phyloP scores from a whole-genome alignment of 2,113 vertebrate genomes.

The Hippocampus barbouri region DNA sequence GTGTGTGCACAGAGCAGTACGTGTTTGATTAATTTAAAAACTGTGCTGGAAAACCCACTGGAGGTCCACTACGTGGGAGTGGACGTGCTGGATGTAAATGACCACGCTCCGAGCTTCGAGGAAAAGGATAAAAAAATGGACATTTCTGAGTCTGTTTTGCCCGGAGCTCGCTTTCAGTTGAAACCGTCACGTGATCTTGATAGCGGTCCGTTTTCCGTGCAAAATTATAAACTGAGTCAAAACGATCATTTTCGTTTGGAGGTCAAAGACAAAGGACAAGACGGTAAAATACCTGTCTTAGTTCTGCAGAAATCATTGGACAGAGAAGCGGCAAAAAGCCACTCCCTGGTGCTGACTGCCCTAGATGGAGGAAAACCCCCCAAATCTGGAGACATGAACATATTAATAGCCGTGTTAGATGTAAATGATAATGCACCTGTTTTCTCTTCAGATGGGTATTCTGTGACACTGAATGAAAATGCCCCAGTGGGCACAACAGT shows the following conservation, averaged over 20 bases:
- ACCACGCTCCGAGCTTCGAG: slow-evolving; percentile 60
- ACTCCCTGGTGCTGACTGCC: slow-evolving; percentile 42
- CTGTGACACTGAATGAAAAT: slow-evolving; percentile 53
- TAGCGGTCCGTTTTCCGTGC: slow-evolving; percentile 44
- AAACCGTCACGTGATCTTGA: slow-evolving; percentile 56
- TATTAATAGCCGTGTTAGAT: slow-evolving; percentile 49
- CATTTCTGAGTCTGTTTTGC: slow-evolving; percentile 49
- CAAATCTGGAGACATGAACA: slow-evolving; percentile 36
- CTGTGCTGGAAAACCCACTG: slow-evolving; percentile 65
- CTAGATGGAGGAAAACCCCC: slow-evolving; percentile 60
- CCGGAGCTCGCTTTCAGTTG: slow-evolving; percentile 49
- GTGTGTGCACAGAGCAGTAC: slow-evolving; percentile 45
- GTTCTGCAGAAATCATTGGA: slow-evolving; percentile 57
- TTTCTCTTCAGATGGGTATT: slow-evolving; percentile 49
- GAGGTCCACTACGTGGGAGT: slow-evolving; percentile 61
- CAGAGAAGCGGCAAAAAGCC: slow-evolving; percentile 27
- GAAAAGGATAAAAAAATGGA: slow-evolving; percentile 43
- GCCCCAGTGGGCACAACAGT: slow-evolving; percentile 39
- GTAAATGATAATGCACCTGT: slow-evolving; percentile 56
- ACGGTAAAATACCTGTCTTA: slow-evolving; percentile 57
- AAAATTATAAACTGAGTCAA: slow-evolving; percentile 56
- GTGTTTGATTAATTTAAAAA: slow-evolving; percentile 64
- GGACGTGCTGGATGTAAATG: slow-evolving; percentile 68
- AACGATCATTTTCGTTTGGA: slow-evolving; percentile 64
- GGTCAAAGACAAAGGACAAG: slow-evolving; percentile 35